Conservation (phyloP, 2,113 vertebrate genomes). For the Sinocyclocheilus anshuiensis region DNA sequence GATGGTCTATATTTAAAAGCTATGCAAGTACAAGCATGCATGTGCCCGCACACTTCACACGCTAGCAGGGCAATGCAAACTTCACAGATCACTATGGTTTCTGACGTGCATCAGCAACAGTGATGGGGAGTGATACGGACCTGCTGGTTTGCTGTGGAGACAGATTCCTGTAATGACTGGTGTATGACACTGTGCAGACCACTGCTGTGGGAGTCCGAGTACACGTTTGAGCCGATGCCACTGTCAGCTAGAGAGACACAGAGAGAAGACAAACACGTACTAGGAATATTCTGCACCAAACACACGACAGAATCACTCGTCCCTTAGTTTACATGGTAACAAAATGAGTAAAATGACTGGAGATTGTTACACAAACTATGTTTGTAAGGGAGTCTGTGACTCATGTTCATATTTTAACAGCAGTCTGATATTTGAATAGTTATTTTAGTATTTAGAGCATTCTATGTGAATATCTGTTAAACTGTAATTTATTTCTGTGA, state of each 20-base stretch:
- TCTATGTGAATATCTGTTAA: too few species aligned
- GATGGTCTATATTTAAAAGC: background rate
- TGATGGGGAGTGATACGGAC: constrained; percentile 69
- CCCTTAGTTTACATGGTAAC: background rate
- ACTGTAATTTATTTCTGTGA: too few species aligned
- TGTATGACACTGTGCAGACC: constrained; percentile 87
- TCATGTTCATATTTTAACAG: background rate
- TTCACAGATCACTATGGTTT: constrained; percentile 4
- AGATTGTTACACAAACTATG: too few species aligned
- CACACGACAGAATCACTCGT: background rate
- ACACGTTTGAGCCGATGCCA: constrained; percentile 83
- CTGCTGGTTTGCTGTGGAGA: constrained; percentile 75
- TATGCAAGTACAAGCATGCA: background rate
- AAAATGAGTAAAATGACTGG: background rate
- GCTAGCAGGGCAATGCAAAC: background rate
- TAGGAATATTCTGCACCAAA: background rate
- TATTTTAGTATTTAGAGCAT: background rate
- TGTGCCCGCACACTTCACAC: background rate
- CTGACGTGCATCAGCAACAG: background rate
- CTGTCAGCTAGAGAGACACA: constrained; percentile 82
- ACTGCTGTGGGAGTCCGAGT: constrained; percentile 83
- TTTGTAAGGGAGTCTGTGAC: background rate
- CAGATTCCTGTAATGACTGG: constrained; percentile 79
- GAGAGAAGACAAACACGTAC: background rate
- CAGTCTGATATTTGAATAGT: background rate